These are phyloP conservation scores for Neolamprologus modestus DNA, from an alignment of 2,113 vertebrate species.

Conservation along the genomic window DNA sequence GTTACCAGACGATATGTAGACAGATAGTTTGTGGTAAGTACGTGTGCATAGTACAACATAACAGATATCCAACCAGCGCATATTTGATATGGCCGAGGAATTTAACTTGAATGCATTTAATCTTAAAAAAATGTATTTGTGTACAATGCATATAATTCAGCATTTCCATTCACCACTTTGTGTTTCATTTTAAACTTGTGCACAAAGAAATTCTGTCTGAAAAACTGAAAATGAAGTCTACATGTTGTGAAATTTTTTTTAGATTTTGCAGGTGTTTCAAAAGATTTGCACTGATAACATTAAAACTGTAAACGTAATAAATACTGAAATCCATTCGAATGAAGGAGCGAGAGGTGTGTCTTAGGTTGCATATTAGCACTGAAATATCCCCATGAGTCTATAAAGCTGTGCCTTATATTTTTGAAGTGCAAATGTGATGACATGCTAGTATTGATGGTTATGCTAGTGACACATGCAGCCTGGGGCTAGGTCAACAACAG, in stretches of 20 bases:
- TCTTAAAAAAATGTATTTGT: not conserved
- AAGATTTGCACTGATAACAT: not conserved
- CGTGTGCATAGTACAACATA: not conserved
- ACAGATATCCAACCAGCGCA: not conserved
- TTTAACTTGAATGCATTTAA: not conserved
- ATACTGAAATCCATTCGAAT: not conserved
- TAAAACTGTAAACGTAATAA: not conserved
- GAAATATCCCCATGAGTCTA: not conserved
- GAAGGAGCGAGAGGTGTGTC: not conserved
- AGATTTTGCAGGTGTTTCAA: not conserved
- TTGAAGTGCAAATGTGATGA: conserved; percentile 71
- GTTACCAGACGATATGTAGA: not conserved
- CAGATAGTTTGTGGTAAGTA: not conserved
- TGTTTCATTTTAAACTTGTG: not conserved
- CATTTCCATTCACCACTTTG: not conserved
- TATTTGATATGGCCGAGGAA: not conserved
- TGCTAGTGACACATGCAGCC: conserved; percentile 65
- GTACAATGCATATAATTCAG: not conserved
- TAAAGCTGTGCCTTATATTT: conserved; percentile 31
- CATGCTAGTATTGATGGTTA: conserved; percentile 54
- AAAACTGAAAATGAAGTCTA: not conserved
- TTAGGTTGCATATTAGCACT: not conserved
- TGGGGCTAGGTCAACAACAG: conserved; percentile 71
- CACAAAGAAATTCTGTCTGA: not conserved
- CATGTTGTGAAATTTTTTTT: not conserved